Conservation (phyloP, 2,113 vertebrate genomes). For the Mungos mungo region DNA sequence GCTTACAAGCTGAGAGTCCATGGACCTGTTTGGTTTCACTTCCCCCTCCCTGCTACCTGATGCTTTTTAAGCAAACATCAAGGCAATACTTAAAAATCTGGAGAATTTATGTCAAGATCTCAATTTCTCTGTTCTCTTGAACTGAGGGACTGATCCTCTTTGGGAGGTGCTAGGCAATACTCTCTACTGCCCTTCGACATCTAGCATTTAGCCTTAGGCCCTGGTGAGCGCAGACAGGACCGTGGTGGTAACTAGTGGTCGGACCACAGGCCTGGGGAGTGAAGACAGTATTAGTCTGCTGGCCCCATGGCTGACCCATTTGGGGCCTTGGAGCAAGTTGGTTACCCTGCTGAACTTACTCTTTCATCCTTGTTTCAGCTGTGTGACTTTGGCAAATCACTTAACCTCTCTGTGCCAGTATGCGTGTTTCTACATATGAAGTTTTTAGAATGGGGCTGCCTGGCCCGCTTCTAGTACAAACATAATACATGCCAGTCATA, state of each 20-base stretch:
- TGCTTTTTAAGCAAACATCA: conserved; percentile 22
- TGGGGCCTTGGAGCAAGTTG: background rate
- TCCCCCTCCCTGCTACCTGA: accelerated
- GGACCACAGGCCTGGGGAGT: background rate
- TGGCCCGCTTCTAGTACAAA: background rate
- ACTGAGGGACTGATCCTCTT: background rate
- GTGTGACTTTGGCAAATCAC: conserved; percentile 9
- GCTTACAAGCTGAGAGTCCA: background rate
- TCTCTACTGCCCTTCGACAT: background rate
- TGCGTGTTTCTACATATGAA: background rate
- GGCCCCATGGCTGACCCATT: background rate
- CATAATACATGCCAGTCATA: background rate
- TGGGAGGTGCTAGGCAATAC: background rate
- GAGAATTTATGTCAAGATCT: background rate
- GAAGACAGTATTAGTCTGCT: background rate
- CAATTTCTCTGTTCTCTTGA: background rate
- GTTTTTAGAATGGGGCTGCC: background rate
- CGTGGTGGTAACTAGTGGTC: background rate
- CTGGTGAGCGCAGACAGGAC: background rate
- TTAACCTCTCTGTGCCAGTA: conserved; percentile 16
- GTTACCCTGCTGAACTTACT: background rate
- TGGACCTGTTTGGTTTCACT: background rate
- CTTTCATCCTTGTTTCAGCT: conserved; percentile 1
- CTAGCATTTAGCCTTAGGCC: background rate
- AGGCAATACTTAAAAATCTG: background rate